A percentile compares a stretch with the other conserved stretches of the same genome.
phyloP scores from a whole-genome alignment of 2,888 invertebrate species.

The Diarsia dahlii region DNA sequence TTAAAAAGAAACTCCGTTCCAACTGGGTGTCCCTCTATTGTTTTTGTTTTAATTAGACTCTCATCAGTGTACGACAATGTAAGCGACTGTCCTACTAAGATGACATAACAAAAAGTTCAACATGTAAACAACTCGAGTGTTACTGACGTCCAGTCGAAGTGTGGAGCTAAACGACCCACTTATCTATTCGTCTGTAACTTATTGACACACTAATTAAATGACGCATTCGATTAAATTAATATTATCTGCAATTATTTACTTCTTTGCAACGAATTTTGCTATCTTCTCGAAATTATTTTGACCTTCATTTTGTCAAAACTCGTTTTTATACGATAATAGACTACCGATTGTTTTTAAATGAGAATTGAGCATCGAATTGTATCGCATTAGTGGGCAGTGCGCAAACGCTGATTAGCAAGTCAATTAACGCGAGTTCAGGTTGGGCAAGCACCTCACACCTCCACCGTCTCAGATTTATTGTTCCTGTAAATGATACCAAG shows the following conservation, averaged over 20 bases:
- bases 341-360: constrained; percentile 57
- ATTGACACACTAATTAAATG: constrained; percentile 43
- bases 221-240: constrained; percentile 35
- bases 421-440: constrained; percentile 77
- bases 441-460: constrained; percentile 71
- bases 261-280: background rate
- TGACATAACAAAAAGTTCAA: constrained; percentile 30
- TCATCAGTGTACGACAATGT: constrained; percentile 5
- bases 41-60: background rate
- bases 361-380: constrained; percentile 60
- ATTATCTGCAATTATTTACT: constrained; percentile 12
- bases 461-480: constrained; percentile 65
- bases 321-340: constrained; percentile 36
- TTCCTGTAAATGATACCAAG: constrained; percentile 64
- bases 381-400: constrained; percentile 65
- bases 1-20: too few species aligned
- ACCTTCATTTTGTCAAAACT: constrained; percentile 37
- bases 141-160: constrained; percentile 20
- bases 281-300: constrained; percentile 9
- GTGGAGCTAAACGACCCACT: constrained; percentile 43
- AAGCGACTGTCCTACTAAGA: constrained; percentile 5
- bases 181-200: constrained; percentile 50
- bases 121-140: constrained; percentile 29
- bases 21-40: background rate
- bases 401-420: constrained; percentile 79